Base-by-base conservation (phyloP, 2,888 invertebrate genomes). In the Drosophila differens region DNA sequence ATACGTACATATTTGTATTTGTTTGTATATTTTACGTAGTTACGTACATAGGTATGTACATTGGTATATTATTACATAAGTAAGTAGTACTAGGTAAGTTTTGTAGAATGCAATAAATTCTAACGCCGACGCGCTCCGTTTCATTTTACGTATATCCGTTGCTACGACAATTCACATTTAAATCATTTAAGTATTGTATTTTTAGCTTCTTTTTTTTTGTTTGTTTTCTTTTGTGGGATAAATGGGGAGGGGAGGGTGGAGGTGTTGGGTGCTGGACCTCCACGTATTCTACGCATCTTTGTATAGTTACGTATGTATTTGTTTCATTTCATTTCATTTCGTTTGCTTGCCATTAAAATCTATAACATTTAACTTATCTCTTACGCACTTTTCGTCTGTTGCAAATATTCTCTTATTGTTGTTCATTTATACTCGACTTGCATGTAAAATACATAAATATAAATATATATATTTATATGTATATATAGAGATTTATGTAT, bases 161-260 rank as follows among this genome's bases (percentile, higher is more conserved):
- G 83, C 91, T 90, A 90, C 85, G 77, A 91, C 87, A 83, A 89
- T 91, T 83, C 91, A 91, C 91, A 90, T 82, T 90, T 86, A 90
- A 74, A 72, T 83, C 59, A 72, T 81, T 76, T 76, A 76, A 74
- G 58, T 83, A 90, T 88, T 89, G 79, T 89, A 72, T 70, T 57
- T 83, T 76, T 88, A 85, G 74, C 81, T 77, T 88, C 83, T 82
- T 63, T 77, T 59, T 69, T 70, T 35, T 39, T 22, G 22, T 22
- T 44, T 74, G 59, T 67, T 37, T 39, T 49, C 71, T 2, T 47
- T 47, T 25, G 9, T 4, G 25, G 47, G 47, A 2, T 9, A 47
- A 47, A 7, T 16, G 28, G 30, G 1, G 25, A 52, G 28, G 39
- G 63, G 47, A 28, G 59, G 39, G 32, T 37, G 30, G 55, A 55